Evolutionary conservation across 2,888 invertebrate species (phyloP).

Genomic region (Campoplex capitator): DNA sequence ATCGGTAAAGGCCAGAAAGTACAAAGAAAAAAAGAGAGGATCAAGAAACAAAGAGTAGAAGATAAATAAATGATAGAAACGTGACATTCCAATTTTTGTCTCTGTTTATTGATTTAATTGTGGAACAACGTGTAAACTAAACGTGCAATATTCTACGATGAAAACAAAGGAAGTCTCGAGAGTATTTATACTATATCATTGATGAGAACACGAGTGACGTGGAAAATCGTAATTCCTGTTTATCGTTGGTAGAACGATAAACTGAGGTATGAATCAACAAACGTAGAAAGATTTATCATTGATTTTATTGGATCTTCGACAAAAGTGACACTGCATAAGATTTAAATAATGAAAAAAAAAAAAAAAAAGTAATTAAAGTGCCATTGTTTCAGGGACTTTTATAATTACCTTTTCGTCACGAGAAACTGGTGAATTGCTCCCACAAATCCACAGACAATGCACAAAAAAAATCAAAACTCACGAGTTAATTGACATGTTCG

Average conservation of each 20-base stretch:
- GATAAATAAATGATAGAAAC: not conserved
- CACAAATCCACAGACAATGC: constrained; percentile 21
- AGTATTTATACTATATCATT: constrained; percentile 15
- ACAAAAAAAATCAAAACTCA: not conserved
- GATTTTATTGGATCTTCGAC: not conserved
- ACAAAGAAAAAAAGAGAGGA: not conserved
- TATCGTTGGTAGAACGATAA: not conserved
- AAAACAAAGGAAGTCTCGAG: constrained; percentile 12
- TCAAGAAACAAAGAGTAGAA: not conserved
- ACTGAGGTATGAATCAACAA: not conserved
- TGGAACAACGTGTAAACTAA: not conserved
- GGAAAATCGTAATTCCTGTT: not conserved
- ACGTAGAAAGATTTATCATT: not conserved
- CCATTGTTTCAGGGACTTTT: not conserved
- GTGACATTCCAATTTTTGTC: not conserved
- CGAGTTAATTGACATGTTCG: not conserved
- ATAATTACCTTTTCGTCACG: constrained; percentile 20
- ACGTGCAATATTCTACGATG: constrained; percentile 3
- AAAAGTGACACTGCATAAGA: not conserved
- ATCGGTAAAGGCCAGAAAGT: not conserved
- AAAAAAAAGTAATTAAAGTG: not conserved
- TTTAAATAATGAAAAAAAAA: not conserved
- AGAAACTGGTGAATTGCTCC: constrained; percentile 16
- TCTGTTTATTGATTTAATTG: not conserved
- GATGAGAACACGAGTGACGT: not conserved